phyloP scores from a whole-genome alignment of 2,113 vertebrate genomes.

The Dryoscopus gambensis region DNA sequence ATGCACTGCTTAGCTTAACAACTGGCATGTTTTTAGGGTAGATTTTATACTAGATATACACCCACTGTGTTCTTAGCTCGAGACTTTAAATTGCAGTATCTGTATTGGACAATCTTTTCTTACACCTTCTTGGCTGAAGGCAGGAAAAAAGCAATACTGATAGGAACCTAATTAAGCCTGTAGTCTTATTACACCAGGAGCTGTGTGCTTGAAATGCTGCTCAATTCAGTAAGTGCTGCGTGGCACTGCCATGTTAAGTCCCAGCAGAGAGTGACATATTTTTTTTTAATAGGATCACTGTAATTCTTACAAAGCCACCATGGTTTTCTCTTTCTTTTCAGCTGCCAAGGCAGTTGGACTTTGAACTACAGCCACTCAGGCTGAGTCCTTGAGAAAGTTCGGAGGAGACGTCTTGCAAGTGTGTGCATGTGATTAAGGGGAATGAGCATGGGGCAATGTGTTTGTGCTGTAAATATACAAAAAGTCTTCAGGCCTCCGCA shows the following conservation, averaged over 20 bases:
- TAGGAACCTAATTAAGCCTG: conserved; percentile 45
- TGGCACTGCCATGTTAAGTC: conserved; percentile 36
- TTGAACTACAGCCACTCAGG: conserved; percentile 21
- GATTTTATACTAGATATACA: conserved; percentile 44
- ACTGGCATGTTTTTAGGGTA: conserved; percentile 52
- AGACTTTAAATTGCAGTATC: conserved; percentile 42
- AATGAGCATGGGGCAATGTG: not conserved
- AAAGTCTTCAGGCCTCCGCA: not conserved
- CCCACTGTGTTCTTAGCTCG: conserved; percentile 27
- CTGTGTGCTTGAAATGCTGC: conserved; percentile 21
- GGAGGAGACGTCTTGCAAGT: not conserved
- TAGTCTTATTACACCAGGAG: conserved; percentile 26
- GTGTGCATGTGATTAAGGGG: conserved; percentile 17
- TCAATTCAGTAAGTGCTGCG: not conserved
- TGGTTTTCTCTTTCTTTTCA: conserved; percentile 41
- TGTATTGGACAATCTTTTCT: conserved; percentile 48
- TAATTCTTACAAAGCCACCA: conserved; percentile 30
- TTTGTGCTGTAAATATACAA: conserved; percentile 31
- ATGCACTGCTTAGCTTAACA: conserved; percentile 57
- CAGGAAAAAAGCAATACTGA: conserved; percentile 37
- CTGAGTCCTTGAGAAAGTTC: not conserved
- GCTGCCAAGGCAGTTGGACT: conserved; percentile 38
- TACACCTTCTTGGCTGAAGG: conserved; percentile 31
- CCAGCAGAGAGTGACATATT: not conserved
- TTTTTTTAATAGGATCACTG: conserved; percentile 27